Evolutionary conservation across 2,113 vertebrate genomes (phyloP).

Genomic region (Alosa alosa): DNA sequence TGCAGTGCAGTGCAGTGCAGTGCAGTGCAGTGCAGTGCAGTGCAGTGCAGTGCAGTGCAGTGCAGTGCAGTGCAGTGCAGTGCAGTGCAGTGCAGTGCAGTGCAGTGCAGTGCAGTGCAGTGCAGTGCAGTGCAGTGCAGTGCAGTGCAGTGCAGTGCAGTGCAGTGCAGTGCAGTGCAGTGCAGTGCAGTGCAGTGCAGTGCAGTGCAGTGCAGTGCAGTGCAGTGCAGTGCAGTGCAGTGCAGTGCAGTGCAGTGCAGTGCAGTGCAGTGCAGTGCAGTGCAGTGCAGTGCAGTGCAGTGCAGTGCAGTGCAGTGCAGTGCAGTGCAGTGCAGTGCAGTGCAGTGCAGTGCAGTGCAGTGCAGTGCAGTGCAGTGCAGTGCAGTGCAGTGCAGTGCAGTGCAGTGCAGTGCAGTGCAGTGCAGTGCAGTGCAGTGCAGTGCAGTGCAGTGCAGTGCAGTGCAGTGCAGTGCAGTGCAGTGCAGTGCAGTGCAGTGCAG

Average conservation of each 20-base stretch:
- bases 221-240: background rate
- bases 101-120: background rate
- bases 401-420: background rate
- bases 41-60: background rate
- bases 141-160: background rate
- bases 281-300: background rate
- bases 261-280: background rate
- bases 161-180: background rate
- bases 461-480: background rate
- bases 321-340: background rate
- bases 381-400: background rate
- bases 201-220: background rate
- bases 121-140: background rate
- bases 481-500: background rate
- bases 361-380: background rate
- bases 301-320: background rate
- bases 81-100: background rate
- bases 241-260: background rate
- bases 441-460: background rate
- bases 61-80: background rate
- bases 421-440: background rate
- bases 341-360: background rate
- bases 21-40: background rate
- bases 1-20: background rate
- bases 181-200: background rate